Evolutionary conservation across 2,797 vertebrate species (phyloP).

Genomic region (Poecilia gillii): DNA sequence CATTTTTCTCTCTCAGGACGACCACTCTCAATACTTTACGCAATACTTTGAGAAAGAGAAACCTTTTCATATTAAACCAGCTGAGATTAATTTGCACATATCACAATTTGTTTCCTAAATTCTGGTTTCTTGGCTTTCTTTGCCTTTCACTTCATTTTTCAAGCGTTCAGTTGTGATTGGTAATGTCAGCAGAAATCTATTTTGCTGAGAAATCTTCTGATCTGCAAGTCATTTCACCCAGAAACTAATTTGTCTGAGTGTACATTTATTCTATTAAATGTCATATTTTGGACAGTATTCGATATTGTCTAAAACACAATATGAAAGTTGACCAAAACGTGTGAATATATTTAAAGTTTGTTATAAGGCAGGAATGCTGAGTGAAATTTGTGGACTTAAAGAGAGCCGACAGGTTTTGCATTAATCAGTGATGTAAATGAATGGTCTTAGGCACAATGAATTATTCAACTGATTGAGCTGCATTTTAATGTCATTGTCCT

Average conservation of each 20-base stretch:
- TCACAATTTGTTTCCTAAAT: background rate
- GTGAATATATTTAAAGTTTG: background rate
- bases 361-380: background rate
- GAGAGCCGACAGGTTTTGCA: conserved; percentile 13
- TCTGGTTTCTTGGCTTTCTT: background rate
- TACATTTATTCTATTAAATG: background rate
- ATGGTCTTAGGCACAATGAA: conserved; percentile 40
- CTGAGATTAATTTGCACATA: background rate
- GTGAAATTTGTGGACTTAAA: background rate
- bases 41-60: background rate
- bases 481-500: conserved; percentile 39
- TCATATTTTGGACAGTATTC: background rate
- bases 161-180: no score
- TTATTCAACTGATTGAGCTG: conserved; percentile 48
- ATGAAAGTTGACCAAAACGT: background rate
- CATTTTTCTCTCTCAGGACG: background rate
- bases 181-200: background rate
- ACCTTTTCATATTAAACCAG: background rate
- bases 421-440: conserved; percentile 43
- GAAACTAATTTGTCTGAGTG: background rate
- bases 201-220: background rate
- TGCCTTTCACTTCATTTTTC: background rate
- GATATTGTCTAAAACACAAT: no score
- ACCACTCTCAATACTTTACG: background rate
- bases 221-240: no score